A percentile compares a stretch with the other conserved stretches of the same genome.
phyloP scores from a whole-genome alignment of 2,888 invertebrate genomes.

The Thera obeliscata region DNA sequence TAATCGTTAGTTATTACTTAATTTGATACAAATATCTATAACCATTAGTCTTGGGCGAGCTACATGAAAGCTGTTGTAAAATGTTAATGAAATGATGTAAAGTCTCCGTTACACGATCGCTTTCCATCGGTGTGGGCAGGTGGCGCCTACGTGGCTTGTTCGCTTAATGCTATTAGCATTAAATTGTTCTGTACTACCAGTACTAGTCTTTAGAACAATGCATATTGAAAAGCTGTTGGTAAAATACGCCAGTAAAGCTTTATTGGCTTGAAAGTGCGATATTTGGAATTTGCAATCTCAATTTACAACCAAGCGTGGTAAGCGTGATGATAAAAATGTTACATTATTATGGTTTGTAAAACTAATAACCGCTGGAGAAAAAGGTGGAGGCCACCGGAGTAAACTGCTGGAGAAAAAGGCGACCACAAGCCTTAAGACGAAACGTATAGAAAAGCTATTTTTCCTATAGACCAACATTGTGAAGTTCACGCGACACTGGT shows the following conservation, averaged over 20 bases:
- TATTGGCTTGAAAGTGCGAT: not conserved
- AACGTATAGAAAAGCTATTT: no score
- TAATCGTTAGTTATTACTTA: constrained; percentile 40
- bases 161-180: constrained; percentile 35
- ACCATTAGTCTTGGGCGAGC: constrained; percentile 49
- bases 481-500: not conserved
- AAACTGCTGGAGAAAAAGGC: no score
- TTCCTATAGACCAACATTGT: no score
- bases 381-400: no score
- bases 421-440: no score
- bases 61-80: constrained; percentile 56
- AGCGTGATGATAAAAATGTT: no score
- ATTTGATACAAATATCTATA: constrained; percentile 42
- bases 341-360: no score
- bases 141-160: constrained; percentile 58
- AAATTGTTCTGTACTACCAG: constrained; percentile 26
- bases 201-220: constrained; percentile 13
- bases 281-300: no score
- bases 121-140: constrained; percentile 59
- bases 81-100: constrained; percentile 61
- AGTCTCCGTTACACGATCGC: constrained; percentile 51
- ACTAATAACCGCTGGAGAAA: no score
- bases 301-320: not conserved
- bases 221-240: constrained; percentile 9
- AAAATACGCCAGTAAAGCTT: not conserved